phyloP scores from a whole-genome alignment of 2,888 invertebrate genomes.

The Dasypolia templi region DNA sequence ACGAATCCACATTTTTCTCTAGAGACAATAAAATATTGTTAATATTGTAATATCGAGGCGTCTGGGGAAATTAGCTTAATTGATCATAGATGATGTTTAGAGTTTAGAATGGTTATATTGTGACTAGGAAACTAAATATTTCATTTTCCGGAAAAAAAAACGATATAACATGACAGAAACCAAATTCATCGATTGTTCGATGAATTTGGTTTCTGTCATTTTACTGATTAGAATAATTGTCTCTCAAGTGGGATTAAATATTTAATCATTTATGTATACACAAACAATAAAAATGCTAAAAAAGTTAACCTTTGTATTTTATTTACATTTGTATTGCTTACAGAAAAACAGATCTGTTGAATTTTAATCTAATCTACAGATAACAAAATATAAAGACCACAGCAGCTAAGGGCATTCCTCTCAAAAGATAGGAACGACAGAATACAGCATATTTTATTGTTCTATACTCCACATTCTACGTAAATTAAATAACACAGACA shows the following conservation, averaged over 20 bases:
- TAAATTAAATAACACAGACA: conserved; percentile 25
- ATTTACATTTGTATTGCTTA: too few species aligned
- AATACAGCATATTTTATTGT: conserved; percentile 13
- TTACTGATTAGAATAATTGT: neutral
- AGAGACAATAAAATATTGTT: too few species aligned
- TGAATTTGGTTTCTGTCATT: too few species aligned
- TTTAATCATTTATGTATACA: neutral
- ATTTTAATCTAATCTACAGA: conserved; percentile 3
- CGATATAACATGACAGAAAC: neutral
- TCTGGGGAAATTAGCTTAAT: neutral
- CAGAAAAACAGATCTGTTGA: neutral
- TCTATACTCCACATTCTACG: conserved; percentile 1
- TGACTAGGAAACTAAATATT: too few species aligned
- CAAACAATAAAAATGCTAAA: too few species aligned
- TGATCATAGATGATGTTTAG: neutral
- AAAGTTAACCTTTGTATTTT: too few species aligned
- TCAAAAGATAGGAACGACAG: conserved; percentile 1
- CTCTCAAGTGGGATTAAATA: neutral
- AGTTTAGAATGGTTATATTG: neutral
- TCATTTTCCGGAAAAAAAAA: neutral
- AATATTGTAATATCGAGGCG: too few species aligned
- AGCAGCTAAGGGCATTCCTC: neutral
- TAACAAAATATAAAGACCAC: conserved; percentile 2
- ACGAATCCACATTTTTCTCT: neutral
- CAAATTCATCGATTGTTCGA: too few species aligned